A percentile compares a stretch with the other conserved stretches of the same genome.
Conservation (phyloP, 2,797 vertebrate species). For the Rhinella marina region DNA sequence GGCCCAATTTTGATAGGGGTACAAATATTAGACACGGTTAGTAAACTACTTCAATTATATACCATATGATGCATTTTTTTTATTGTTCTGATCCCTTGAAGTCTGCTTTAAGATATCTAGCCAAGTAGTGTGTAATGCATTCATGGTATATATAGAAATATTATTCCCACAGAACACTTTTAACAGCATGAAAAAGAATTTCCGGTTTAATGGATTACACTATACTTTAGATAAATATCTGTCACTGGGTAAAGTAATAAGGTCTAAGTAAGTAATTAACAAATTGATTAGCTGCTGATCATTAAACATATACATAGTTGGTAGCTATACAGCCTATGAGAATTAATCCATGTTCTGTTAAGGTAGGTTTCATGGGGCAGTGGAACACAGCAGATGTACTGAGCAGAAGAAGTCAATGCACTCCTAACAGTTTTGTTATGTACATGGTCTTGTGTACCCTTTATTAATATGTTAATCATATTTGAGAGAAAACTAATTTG, state of each 20-base stretch:
- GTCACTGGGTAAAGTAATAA: neutral
- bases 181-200: neutral
- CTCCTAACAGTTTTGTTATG: neutral
- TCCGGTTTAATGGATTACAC: neutral
- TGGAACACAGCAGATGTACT: neutral
- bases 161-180: neutral
- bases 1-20: too few species aligned
- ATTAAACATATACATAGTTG: neutral
- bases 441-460: neutral
- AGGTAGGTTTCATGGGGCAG: neutral
- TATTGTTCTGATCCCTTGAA: neutral
- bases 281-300: constrained; percentile 20
- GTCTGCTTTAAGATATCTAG: neutral
- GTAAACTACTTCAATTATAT: too few species aligned
- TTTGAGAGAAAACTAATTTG: neutral
- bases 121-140: neutral
- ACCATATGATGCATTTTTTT: too few species aligned
- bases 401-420: constrained; percentile 17
- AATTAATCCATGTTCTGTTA: neutral
- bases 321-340: neutral
- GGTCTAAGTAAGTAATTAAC: constrained; percentile 6
- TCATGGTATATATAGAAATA: neutral
- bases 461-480: neutral
- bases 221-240: neutral
- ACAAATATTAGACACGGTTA: too few species aligned